Percentiles rank a stretch among this genome's conserved stretches.
These are phyloP conservation scores for Chrysotoxum bicinctum DNA, from an alignment of 2,888 invertebrate species.

Conservation along the genomic window DNA sequence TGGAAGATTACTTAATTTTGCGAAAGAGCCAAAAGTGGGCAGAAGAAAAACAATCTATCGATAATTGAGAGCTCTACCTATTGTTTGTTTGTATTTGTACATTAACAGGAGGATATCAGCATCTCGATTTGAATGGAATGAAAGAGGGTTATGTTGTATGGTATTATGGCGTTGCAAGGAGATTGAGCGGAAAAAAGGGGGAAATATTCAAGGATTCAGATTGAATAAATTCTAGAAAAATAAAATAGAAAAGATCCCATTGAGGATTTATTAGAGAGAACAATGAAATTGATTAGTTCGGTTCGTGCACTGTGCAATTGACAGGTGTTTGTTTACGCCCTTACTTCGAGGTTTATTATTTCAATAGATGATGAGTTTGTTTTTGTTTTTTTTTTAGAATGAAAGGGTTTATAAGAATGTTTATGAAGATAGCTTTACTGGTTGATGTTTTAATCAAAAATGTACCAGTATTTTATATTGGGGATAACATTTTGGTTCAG, in stretches of 20 bases:
- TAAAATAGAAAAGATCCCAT: constrained; percentile 19
- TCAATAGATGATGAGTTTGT: constrained; percentile 15
- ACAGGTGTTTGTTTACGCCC: constrained; percentile 73
- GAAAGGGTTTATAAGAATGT: constrained; percentile 18
- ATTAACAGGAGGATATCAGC: constrained; percentile 14
- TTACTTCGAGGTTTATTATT: constrained; percentile 21
- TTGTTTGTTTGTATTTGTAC: constrained; percentile 30
- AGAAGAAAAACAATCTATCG: constrained; percentile 68
- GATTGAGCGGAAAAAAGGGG: constrained; percentile 56
- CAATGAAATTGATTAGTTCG: constrained; percentile 71
- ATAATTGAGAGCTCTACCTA: constrained; percentile 68
- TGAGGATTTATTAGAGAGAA: constrained; percentile 62
- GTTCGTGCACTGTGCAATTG: constrained; percentile 72
- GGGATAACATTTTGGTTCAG: not conserved
- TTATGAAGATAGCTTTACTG: not conserved
- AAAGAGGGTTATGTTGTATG: not conserved
- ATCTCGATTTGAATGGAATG: constrained; percentile 9
- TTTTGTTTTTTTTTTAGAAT: not conserved
- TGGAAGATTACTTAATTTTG: constrained; percentile 71
- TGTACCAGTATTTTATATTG: not conserved
- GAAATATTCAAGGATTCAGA: not conserved
- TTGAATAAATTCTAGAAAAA: constrained; percentile 16
- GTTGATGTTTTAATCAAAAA: constrained; percentile 11
- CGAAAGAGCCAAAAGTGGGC: constrained; percentile 63
- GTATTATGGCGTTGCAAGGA: not conserved